phyloP scores from a whole-genome alignment of 2,797 vertebrate species.

The Cyclura pinguis region DNA sequence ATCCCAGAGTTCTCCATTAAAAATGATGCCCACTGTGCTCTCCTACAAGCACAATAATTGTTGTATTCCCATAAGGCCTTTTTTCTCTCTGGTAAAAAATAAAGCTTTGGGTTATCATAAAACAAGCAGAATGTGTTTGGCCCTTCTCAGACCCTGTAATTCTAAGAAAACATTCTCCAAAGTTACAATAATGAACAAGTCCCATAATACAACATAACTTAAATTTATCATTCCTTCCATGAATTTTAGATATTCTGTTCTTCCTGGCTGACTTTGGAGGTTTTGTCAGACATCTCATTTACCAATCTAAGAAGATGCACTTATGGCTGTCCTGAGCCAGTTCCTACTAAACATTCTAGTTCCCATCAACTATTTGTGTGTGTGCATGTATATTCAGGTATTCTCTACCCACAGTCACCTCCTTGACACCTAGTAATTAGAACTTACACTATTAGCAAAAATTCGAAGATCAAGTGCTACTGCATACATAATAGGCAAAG shows the following conservation, averaged over 20 bases:
- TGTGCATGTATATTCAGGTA: background rate
- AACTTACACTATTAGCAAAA: conserved; percentile 95
- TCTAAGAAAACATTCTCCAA: background rate
- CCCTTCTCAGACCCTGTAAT: background rate
- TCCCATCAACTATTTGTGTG: background rate
- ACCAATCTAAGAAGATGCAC: background rate
- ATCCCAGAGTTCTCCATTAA: background rate
- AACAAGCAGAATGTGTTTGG: background rate
- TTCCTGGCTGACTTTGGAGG: background rate
- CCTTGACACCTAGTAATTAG: background rate
- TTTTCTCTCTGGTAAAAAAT: background rate
- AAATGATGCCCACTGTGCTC: background rate
- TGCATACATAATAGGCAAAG: conserved; percentile 93
- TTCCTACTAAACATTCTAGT: background rate
- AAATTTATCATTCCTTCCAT: background rate
- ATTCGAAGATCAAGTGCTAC: conserved; percentile 94
- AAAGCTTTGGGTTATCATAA: background rate
- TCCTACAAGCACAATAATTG: background rate
- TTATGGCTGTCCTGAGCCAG: background rate
- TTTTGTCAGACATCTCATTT: background rate
- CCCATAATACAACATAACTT: background rate
- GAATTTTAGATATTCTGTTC: background rate
- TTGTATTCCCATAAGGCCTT: too few species aligned
- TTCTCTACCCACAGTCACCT: background rate
- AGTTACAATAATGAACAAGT: background rate